phyloP scores from a whole-genome alignment of 2,797 vertebrate genomes.

The Gallinago nigripennis region DNA sequence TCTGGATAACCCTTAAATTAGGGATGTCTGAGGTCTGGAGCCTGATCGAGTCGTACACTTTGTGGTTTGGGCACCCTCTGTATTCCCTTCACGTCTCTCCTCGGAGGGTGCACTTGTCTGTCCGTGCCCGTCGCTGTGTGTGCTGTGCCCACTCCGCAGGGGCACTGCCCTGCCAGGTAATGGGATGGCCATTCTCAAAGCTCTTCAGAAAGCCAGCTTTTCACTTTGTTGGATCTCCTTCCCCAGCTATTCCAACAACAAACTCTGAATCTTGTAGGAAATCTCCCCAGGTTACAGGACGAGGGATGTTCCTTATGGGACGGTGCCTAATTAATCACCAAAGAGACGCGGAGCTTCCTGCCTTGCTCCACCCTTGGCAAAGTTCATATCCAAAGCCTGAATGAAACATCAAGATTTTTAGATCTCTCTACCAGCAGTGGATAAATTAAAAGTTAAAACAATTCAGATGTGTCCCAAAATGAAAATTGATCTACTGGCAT shows the following conservation, averaged over 20 bases:
- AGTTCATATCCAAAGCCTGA: not conserved
- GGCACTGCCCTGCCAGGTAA: not conserved
- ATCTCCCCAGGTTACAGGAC: not conserved
- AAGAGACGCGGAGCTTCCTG: not conserved
- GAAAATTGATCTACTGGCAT: not conserved
- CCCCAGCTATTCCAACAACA: not conserved
- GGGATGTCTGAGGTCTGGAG: slow-evolving; percentile 10
- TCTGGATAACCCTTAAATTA: not conserved
- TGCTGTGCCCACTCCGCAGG: not conserved
- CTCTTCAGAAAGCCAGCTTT: not conserved
- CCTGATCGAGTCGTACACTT: not conserved
- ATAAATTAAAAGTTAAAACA: slow-evolving; percentile 15
- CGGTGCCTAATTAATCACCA: not conserved
- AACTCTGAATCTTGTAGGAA: not conserved
- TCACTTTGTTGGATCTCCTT: not conserved
- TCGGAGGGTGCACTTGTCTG: not conserved
- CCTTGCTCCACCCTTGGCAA: not conserved
- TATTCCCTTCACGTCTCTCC: not conserved
- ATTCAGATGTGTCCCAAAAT: slow-evolving; percentile 1
- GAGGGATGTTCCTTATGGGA: not conserved
- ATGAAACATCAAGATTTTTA: not conserved
- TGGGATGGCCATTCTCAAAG: not conserved
- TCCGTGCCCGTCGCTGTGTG: not conserved
- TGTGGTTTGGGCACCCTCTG: not conserved
- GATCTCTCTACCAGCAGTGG: not conserved